Conservation (phyloP, 2,113 vertebrate genomes). For the Xenotilapia longispinis region DNA sequence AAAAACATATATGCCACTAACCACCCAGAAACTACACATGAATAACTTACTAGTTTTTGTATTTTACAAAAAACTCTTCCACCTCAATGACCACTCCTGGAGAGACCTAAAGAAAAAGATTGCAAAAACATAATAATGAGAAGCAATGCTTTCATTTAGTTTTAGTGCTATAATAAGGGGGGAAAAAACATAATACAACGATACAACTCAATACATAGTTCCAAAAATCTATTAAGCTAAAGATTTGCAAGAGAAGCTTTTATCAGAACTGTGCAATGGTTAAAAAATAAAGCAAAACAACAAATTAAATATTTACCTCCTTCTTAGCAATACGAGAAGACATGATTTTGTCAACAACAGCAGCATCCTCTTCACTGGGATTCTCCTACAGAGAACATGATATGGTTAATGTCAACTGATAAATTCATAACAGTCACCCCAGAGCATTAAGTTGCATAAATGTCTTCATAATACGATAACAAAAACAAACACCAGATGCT, state of each 20-base stretch:
- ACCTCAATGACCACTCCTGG: constrained; percentile 84
- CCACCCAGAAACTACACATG: background rate
- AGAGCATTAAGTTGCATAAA: background rate
- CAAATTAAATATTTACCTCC: constrained; percentile 73
- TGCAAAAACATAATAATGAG: background rate
- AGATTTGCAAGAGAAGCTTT: background rate
- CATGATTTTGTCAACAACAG: constrained; percentile 98
- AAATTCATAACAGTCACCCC: background rate
- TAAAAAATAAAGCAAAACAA: background rate
- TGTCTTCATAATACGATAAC: background rate
- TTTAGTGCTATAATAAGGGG: background rate
- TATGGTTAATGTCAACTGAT: background rate
- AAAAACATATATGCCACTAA: background rate
- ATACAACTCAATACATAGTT: background rate
- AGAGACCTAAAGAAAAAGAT: constrained; percentile 72
- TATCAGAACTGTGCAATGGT: background rate
- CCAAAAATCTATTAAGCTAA: background rate
- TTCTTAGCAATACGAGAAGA: constrained; percentile 88
- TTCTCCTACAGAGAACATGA: constrained; percentile 79
- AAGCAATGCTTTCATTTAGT: background rate
- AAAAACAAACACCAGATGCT: background rate
- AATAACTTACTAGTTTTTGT: constrained; percentile 97
- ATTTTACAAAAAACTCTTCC: constrained; percentile 98
- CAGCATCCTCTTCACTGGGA: constrained; percentile 95
- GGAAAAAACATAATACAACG: fast-evolving